Evolutionary conservation across 1,140 invertebrate genomes (phyloP).

Genomic region (Leptinotarsa undecemlineata): DNA sequence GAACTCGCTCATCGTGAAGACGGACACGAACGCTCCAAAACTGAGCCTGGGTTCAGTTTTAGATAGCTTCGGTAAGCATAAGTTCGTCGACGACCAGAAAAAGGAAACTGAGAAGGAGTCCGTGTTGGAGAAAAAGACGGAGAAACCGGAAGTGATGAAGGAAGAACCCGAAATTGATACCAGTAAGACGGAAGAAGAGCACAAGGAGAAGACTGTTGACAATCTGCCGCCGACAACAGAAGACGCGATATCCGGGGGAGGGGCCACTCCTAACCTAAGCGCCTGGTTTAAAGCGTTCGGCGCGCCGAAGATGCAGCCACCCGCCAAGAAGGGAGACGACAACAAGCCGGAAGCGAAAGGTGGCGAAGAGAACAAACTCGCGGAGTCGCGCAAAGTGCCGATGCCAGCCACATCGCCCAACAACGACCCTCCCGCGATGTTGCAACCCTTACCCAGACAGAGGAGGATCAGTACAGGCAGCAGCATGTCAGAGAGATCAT

Average conservation of each 20-base stretch:
- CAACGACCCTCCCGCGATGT: slow-evolving; percentile 46
- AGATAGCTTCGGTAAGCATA: slow-evolving; percentile 66
- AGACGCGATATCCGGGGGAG: slow-evolving; percentile 34
- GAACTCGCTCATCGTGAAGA: slow-evolving; percentile 60
- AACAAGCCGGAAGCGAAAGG: slow-evolving; percentile 52
- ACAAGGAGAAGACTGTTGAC: slow-evolving; percentile 29
- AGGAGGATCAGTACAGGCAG: slow-evolving; percentile 72
- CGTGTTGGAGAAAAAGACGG: slow-evolving; percentile 43
- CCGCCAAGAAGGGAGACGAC: slow-evolving; percentile 54
- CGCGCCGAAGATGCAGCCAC: slow-evolving; percentile 65
- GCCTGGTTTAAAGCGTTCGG: slow-evolving; percentile 92
- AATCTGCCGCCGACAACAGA: slow-evolving; percentile 32
- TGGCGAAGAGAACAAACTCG: slow-evolving; percentile 33
- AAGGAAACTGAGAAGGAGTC: slow-evolving; percentile 54
- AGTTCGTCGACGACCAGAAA: slow-evolving; percentile 61
- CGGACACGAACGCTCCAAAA: slow-evolving; percentile 70
- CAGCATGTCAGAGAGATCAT: slow-evolving; percentile 73
- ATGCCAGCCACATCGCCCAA: slow-evolving; percentile 52
- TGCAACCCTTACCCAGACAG: slow-evolving; percentile 59
- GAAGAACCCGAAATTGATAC: slow-evolving; percentile 8
- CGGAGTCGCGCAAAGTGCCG: slow-evolving; percentile 30
- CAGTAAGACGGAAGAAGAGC: background rate
- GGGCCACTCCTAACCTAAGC: slow-evolving; percentile 80
- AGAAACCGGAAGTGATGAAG: slow-evolving; percentile 22
- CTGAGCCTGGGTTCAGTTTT: slow-evolving; percentile 80